Conservation (phyloP, 1,140 invertebrate genomes). For the Augochlora pura region DNA sequence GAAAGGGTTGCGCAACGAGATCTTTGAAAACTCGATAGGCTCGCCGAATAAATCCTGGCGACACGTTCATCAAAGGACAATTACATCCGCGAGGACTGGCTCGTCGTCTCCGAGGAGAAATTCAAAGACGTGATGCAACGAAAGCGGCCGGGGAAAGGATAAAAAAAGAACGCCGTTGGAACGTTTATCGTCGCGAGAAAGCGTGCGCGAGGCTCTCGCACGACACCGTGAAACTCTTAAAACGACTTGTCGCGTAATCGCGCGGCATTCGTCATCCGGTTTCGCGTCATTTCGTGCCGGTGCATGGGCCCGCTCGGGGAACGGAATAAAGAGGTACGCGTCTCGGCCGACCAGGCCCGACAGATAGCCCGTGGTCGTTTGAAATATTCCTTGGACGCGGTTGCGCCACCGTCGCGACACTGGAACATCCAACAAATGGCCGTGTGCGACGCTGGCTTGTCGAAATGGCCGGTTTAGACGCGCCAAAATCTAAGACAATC, state of each 20-base stretch:
- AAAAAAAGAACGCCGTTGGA: constrained; percentile 18
- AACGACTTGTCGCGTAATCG: constrained; percentile 64
- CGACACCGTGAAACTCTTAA: constrained; percentile 42
- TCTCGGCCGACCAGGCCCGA: constrained; percentile 24
- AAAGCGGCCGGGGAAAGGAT: constrained; percentile 16
- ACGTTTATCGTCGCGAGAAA: constrained; percentile 47
- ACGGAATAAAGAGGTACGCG: constrained; percentile 14
- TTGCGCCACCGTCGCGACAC: constrained; percentile 8
- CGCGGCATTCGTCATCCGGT: constrained; percentile 59
- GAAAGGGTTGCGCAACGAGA: too few relatives aligned
- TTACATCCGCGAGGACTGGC: background rate
- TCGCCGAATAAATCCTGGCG: background rate
- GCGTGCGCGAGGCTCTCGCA: constrained; percentile 19
- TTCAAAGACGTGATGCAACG: constrained; percentile 20
- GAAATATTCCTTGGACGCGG: constrained; percentile 48
- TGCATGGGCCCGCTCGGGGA: background rate
- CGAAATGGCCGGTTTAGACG: too few relatives aligned
- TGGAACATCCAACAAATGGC: constrained; percentile 47
- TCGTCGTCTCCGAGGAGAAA: background rate
- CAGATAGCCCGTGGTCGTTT: constrained; percentile 36
- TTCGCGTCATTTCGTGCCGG: constrained; percentile 44
- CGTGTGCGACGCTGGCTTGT: constrained; percentile 18
- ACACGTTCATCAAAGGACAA: background rate
- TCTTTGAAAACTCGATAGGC: too few relatives aligned
- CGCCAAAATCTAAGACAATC: too few relatives aligned